Base-by-base conservation (phyloP, 2,888 invertebrate species). In the Gari tellinella region DNA sequence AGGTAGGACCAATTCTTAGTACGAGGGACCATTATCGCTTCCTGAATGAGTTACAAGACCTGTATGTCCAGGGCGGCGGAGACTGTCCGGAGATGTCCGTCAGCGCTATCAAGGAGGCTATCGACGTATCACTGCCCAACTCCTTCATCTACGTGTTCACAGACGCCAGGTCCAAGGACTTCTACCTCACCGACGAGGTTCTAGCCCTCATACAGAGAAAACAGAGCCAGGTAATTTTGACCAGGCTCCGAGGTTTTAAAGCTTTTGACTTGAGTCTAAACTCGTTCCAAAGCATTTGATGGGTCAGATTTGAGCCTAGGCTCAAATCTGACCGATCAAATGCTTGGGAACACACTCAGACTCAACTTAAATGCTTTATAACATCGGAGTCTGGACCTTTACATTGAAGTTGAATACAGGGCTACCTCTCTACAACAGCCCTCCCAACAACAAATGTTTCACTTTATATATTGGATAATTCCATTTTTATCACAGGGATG, bases 131-230 rank as follows among this genome's bases (percentile, higher is more conserved):
- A 45, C 92, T 94, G 15, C 95, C 95, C 0, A 93, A 94, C 64
- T 95, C 95, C 0, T 95, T 94, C 88, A 93, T 96, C 43, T 96
- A 95, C 85, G 95, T 96, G 26, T 95, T 96, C 90, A 95, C 96
- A 1, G 96, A 96, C 86, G 95, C 95, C 0, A 93, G 95, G 0
- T 94, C 95, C 0, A 94, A 94, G 61, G 96, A 96, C 88, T 94
- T 94, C 82, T 90, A 93, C 60, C 91, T 94, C 7, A 94, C 95
- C 0, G 93, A 94, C 14, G 93, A 94, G 58, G 95, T 95, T 0
- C 90, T 95, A 12, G 94, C 94, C 69, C 90, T 94, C n/a, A 94
- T 96, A 56, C 95, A 95, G 88, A 94, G 94, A 86, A 95, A 95
- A 86, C 95, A 95, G 88, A 94, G 94, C 80, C 95, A 95, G 93